Evolutionary conservation across 2,888 invertebrate genomes (phyloP), one percentile per base, ranked within the genome.

Genomic region (Stegana nigrithorax): DNA sequence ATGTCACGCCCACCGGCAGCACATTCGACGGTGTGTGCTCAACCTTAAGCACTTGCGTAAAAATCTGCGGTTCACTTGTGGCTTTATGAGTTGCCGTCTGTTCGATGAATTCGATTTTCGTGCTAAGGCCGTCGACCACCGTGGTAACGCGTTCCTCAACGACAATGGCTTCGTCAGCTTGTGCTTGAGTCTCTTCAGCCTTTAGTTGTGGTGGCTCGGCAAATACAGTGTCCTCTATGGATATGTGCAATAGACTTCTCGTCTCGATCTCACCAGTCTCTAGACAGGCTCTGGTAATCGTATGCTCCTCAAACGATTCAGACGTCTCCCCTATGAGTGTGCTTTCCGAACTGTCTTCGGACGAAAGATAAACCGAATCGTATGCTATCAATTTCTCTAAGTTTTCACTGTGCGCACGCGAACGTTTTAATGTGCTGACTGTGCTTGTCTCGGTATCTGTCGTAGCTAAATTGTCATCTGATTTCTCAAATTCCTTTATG

Each of bases 351-450:
- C 85, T 82, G 7, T 85, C 85, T 60, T 86, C 86, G 0, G 86
- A 86, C 1, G 85, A 85, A 1, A 86, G 66, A 64, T 86, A 86
- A 3, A 86, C 84, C 29, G 86, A 85, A 70, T 86, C 85, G 66
- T 86, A 86, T 36, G 86, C 84, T 50, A 86, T 85, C 0, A 85
- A 74, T 44, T 82, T 81, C 7, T 83, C 80, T 55, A 81, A 60
- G 60, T 74, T 69, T 6, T 73, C 76, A 57, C 71, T 71, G 2
- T 72, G 65, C 2, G 64, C 66, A 7, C 76, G 65, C 5, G 70
- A 23, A 32, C 72, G 75, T 45, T 80, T 80, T 3, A 82, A 55
- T 0, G 77, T 80, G 55, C 67, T 68, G 2, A 55, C 26, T 5
- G 8, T 21, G 6, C 14, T 36, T 55, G 8, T 36, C 1, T 6